A percentile compares a stretch with the other conserved stretches of the same genome.
phyloP scores from a whole-genome alignment of 2,888 invertebrate species.

The Acleris emargana region DNA sequence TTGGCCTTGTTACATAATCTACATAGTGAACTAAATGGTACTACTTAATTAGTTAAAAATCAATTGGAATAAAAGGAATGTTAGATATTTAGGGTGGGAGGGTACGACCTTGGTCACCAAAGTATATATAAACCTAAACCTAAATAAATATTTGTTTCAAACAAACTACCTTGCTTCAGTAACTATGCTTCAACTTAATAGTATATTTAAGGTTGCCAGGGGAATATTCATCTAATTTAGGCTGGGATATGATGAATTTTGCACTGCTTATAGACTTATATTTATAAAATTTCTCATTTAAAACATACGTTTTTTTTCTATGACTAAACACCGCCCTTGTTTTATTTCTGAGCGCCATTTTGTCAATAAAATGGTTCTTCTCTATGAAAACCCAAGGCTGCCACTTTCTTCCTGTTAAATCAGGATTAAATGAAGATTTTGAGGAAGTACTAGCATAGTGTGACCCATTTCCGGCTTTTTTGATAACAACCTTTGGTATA shows the following conservation, averaged over 20 bases:
- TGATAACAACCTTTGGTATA: conserved; percentile 79
- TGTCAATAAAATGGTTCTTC: conserved; percentile 73
- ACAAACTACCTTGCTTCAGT: conserved; percentile 51
- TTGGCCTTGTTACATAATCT: conserved; percentile 66
- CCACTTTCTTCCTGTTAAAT: conserved; percentile 79
- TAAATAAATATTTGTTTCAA: conserved; percentile 44
- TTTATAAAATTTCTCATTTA: conserved; percentile 71
- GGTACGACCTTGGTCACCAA: conserved; percentile 39
- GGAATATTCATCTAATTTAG: conserved; percentile 55
- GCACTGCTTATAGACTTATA: conserved; percentile 70
- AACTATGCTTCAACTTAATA: conserved; percentile 71
- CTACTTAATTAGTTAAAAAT: conserved; percentile 57
- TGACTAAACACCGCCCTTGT: conserved; percentile 69
- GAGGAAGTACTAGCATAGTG: conserved; percentile 73
- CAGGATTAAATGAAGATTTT: conserved; percentile 66
- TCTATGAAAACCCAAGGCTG: conserved; percentile 80
- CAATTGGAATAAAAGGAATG: conserved; percentile 63
- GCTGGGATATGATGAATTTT: conserved; percentile 73
- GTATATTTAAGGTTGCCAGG: conserved; percentile 74
- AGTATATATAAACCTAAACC: conserved; percentile 43
- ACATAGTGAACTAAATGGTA: conserved; percentile 64
- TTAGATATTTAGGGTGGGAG: conserved; percentile 45
- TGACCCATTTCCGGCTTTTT: conserved; percentile 74
- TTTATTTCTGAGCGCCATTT: conserved; percentile 73
- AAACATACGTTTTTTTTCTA: conserved; percentile 67